Percentiles rank a stretch among this genome's conserved stretches.
phyloP scores from a whole-genome alignment of 2,888 invertebrate genomes.

The Fragum fragum region DNA sequence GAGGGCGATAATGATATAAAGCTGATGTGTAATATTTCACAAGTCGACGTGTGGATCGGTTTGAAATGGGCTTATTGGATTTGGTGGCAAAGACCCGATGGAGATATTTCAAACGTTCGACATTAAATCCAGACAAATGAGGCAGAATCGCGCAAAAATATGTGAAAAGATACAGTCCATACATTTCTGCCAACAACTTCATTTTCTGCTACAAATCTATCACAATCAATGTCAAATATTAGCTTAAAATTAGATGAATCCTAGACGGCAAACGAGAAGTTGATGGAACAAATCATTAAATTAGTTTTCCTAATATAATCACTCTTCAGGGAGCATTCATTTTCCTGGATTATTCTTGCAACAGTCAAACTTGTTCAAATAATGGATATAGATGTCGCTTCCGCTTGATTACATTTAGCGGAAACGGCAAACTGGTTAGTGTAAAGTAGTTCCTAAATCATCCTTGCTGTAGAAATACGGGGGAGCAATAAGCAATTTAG shows the following conservation, averaged over 20 bases:
- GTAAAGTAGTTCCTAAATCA: constrained; percentile 32
- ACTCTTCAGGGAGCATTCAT: constrained; percentile 57
- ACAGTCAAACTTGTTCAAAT: constrained; percentile 48
- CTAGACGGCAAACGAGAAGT: constrained; percentile 63
- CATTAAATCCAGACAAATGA: constrained; percentile 46
- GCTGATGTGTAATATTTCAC: constrained; percentile 31
- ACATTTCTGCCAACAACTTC: constrained; percentile 61
- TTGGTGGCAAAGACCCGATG: constrained; percentile 40
- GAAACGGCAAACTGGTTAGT: constrained; percentile 28
- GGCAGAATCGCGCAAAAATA: constrained; percentile 55
- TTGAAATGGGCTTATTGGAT: constrained; percentile 25
- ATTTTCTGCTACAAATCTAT: constrained; percentile 58
- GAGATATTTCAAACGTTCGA: constrained; percentile 42
- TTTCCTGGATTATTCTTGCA: constrained; percentile 49
- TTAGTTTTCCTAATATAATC: constrained; percentile 62
- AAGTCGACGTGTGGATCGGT: constrained; percentile 19
- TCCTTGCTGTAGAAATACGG: constrained; percentile 10
- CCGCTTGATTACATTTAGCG: constrained; percentile 38
- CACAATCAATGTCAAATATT: constrained; percentile 66
- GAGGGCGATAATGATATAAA: constrained; percentile 24
- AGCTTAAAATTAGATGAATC: constrained; percentile 64
- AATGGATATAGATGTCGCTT: constrained; percentile 50
- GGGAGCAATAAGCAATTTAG: constrained; percentile 28
- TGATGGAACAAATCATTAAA: constrained; percentile 65
- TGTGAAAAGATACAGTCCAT: constrained; percentile 59